A percentile compares a stretch with the other conserved stretches of the same genome.
Conservation (phyloP, 2,113 vertebrate species). For the Girardinichthys multiradiatus region DNA sequence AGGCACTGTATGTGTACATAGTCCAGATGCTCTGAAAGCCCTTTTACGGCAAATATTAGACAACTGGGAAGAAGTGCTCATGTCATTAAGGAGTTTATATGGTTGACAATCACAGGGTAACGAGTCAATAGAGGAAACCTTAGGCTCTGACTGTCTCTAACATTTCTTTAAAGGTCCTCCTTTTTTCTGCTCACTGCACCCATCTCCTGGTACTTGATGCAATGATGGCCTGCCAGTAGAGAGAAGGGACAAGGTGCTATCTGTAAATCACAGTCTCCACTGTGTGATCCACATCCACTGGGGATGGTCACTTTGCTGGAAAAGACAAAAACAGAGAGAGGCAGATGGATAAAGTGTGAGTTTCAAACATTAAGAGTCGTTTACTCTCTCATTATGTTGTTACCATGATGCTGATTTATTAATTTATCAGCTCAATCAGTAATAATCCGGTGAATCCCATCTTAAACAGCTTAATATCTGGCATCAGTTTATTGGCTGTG, state of each 20-base stretch:
- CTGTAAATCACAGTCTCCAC: constrained; percentile 64
- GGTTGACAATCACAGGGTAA: constrained; percentile 28
- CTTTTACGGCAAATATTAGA: constrained; percentile 38
- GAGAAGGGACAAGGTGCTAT: constrained; percentile 50
- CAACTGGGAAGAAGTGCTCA: constrained; percentile 13
- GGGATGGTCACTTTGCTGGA: constrained; percentile 55
- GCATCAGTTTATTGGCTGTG: constrained; percentile 69
- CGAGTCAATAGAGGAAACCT: constrained; percentile 52
- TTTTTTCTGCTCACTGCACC: constrained; percentile 29
- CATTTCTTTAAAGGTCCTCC: constrained; percentile 69
- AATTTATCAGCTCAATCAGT: constrained; percentile 55
- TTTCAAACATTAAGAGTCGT: not conserved
- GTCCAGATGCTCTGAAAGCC: constrained; percentile 34
- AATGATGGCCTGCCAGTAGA: constrained; percentile 61
- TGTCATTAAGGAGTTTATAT: constrained; percentile 52
- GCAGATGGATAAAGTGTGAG: constrained; percentile 25
- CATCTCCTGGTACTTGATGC: constrained; percentile 44
- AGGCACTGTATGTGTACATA: not conserved
- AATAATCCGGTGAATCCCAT: constrained; percentile 50
- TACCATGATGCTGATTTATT: not conserved
- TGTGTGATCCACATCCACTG: constrained; percentile 52
- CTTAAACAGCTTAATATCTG: constrained; percentile 59
- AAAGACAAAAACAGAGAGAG: constrained; percentile 42
- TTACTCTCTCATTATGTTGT: not conserved
- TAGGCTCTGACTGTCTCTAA: constrained; percentile 59